Percentiles rank a stretch among this genome's conserved stretches.
These are phyloP conservation scores for Calameuta filiformis DNA, from an alignment of 2,888 invertebrate species.

Conservation along the genomic window DNA sequence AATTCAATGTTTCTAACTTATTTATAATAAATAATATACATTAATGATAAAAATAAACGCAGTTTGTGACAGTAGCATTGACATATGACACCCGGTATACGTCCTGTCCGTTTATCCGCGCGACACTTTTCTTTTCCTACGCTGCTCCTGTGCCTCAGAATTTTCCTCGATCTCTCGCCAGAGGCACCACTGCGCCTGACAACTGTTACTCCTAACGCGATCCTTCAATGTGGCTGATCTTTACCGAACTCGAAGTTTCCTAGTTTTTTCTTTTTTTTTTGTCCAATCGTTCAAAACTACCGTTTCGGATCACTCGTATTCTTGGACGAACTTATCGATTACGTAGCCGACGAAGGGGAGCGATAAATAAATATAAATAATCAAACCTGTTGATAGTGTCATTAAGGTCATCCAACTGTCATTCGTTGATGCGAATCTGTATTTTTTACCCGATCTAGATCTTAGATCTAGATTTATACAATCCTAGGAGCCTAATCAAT, in stretches of 20 bases:
- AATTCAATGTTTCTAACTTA: slow-evolving; percentile 66
- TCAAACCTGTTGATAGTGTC: not conserved
- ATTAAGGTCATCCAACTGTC: not conserved
- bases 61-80: slow-evolving; percentile 50
- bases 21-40: slow-evolving; percentile 66
- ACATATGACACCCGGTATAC: not conserved
- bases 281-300: not conserved
- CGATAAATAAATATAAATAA: not conserved
- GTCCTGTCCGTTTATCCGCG: not conserved
- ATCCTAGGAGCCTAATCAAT: not conserved
- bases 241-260: not conserved
- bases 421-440: not conserved
- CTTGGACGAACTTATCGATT: not conserved
- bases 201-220: not conserved
- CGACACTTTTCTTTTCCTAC: not conserved
- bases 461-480: not conserved
- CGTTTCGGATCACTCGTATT: not conserved
- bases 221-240: not conserved
- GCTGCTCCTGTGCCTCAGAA: not conserved
- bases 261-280: not conserved
- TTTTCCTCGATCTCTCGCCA: not conserved
- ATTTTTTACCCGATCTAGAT: not conserved
- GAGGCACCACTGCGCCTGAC: not conserved
- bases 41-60: slow-evolving; percentile 63
- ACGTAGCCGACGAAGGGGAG: not conserved